A percentile compares a stretch with the other conserved stretches of the same genome.
Conservation (phyloP, 2,113 vertebrate genomes). For the Terrapene triunguis region DNA sequence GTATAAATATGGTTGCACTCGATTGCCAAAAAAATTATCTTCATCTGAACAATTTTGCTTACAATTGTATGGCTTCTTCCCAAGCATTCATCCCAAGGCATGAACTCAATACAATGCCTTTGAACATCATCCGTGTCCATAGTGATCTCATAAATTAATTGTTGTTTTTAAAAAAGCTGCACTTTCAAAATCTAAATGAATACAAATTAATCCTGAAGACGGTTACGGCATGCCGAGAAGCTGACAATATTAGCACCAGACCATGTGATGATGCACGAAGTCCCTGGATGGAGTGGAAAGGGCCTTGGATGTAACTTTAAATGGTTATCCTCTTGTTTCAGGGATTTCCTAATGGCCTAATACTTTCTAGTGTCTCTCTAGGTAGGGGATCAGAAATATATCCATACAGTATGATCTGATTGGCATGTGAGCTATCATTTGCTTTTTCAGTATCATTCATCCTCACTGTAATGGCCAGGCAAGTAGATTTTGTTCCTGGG, state of each 20-base stretch:
- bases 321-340: neutral
- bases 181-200: neutral
- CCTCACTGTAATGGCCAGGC: too few relatives aligned
- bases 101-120: neutral
- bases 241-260: neutral
- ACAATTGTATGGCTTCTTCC: constrained; percentile 8
- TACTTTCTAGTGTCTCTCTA: neutral
- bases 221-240: neutral
- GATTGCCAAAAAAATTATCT: neutral
- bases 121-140: neutral
- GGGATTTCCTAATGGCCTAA: accelerated
- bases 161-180: neutral
- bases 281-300: constrained; percentile 18
- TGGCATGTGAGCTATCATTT: neutral
- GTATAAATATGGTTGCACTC: neutral
- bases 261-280: neutral
- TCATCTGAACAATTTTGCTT: constrained; percentile 1
- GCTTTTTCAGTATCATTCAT: neutral
- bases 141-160: neutral
- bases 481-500: accelerated
- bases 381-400: neutral
- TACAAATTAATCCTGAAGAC: neutral
- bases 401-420: neutral
- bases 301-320: constrained; percentile 4
- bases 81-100: neutral